Percentiles rank a stretch among this genome's conserved stretches.
Conservation (phyloP, 2,797 vertebrate species). For the Tadarida brasiliensis region DNA sequence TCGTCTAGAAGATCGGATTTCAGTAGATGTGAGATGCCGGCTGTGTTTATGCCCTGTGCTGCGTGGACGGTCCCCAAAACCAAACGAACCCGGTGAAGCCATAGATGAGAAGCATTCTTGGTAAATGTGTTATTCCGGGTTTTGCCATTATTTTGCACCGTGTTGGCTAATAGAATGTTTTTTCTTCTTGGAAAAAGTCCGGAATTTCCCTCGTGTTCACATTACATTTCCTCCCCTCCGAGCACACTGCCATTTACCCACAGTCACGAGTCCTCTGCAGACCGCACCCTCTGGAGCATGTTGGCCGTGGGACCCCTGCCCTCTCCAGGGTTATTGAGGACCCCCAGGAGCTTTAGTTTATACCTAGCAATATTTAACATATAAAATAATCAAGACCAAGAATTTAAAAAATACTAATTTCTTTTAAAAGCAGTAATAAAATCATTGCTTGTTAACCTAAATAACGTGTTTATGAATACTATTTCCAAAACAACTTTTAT, state of each 20-base stretch:
- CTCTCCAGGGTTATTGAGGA: neutral
- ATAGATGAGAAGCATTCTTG: neutral
- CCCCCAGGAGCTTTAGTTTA: neutral
- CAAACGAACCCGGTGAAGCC: neutral
- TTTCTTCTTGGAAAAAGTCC: neutral
- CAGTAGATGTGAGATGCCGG: too few relatives aligned
- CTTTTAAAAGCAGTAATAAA: conserved; percentile 41
- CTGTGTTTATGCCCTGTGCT: too few relatives aligned
- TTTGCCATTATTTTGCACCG: conserved; percentile 6
- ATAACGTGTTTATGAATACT: neutral
- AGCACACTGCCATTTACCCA: neutral
- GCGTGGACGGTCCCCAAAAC: too few relatives aligned
- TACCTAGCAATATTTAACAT: neutral
- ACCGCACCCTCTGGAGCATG: neutral
- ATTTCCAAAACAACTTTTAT: neutral
- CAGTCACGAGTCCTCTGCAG: neutral
- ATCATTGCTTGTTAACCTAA: neutral
- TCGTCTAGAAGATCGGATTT: too few relatives aligned
- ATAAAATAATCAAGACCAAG: conserved; percentile 9
- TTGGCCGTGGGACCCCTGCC: neutral
- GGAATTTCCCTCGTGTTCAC: neutral
- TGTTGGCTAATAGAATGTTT: neutral
- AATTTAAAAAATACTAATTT: neutral
- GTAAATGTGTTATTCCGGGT: neutral
- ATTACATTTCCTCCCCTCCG: neutral